Evolutionary conservation across 2,888 invertebrate species (phyloP).

Genomic region (Didymodactylos carnosus): DNA sequence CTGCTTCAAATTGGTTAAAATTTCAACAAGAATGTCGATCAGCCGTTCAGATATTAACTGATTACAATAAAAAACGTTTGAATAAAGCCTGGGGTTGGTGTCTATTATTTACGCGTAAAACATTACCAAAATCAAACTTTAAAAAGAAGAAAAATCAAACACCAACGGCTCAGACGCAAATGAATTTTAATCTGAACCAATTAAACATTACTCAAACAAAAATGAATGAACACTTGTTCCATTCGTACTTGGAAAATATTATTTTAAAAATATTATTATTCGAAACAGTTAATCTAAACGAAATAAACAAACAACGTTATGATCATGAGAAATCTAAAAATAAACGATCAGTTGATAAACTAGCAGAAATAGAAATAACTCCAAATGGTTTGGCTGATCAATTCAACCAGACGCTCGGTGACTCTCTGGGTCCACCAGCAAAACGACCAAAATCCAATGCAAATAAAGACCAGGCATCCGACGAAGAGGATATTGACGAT

Average conservation of each 20-base stretch:
- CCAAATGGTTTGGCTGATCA: not conserved
- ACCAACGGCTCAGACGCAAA: no score
- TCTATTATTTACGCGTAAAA: not conserved
- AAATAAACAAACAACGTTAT: no score
- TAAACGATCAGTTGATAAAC: not conserved
- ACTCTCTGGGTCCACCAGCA: no score
- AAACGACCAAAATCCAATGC: no score
- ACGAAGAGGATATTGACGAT: no score
- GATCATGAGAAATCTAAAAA: not conserved
- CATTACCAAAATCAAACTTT: no score
- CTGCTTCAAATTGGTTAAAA: not conserved
- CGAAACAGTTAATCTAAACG: not conserved
- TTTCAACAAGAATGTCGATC: not conserved
- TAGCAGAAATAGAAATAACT: not conserved
- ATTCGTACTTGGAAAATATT: no score
- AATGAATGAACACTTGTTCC: no score
- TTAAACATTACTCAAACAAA: no score
- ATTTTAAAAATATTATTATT: not conserved
- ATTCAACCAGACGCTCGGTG: not conserved
- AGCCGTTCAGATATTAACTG: not conserved
- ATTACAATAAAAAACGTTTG: not conserved
- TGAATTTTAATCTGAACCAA: not conserved
- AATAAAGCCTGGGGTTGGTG: not conserved
- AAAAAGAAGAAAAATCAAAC: no score
- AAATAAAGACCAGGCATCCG: no score